A percentile compares a stretch with the other conserved stretches of the same genome.
Evolutionary conservation across 2,888 invertebrate species (phyloP).

Genomic region (Uropetala carovei): DNA sequence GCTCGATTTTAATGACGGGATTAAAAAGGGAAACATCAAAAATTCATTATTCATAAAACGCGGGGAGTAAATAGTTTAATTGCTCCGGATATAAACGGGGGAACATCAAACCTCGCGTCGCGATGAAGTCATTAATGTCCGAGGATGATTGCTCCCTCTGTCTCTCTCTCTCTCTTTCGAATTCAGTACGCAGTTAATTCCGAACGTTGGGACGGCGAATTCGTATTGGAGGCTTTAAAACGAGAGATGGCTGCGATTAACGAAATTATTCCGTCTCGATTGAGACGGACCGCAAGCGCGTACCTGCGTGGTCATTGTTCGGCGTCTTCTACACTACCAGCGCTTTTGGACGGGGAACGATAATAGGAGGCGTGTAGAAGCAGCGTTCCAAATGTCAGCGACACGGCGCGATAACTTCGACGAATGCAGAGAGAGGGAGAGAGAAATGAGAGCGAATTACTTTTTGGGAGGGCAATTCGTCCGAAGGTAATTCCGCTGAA

Average conservation of each 20-base stretch:
- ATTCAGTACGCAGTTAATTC: background rate
- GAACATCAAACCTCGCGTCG: slow-evolving; percentile 15
- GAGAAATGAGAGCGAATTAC: too few species aligned
- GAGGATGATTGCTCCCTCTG: background rate
- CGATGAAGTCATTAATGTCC: slow-evolving; percentile 7
- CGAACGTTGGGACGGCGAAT: background rate
- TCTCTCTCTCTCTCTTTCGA: background rate
- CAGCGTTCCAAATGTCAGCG: too few species aligned
- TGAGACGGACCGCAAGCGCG: background rate
- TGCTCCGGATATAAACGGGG: background rate
- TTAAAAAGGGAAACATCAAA: background rate
- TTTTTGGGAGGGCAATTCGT: too few species aligned
- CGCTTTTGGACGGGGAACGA: too few species aligned
- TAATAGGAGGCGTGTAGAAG: too few species aligned
- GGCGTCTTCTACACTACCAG: too few species aligned
- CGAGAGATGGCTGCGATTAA: background rate
- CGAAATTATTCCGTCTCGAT: background rate
- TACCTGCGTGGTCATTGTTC: background rate
- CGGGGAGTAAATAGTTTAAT: slow-evolving; percentile 19
- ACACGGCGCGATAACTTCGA: too few species aligned
- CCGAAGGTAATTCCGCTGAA: too few species aligned
- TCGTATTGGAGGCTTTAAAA: background rate
- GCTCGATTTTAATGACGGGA: background rate
- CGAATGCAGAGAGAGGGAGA: too few species aligned
- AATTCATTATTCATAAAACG: slow-evolving; percentile 10